phyloP scores from a whole-genome alignment of 2,797 vertebrate genomes.

The Apogon talboti region DNA sequence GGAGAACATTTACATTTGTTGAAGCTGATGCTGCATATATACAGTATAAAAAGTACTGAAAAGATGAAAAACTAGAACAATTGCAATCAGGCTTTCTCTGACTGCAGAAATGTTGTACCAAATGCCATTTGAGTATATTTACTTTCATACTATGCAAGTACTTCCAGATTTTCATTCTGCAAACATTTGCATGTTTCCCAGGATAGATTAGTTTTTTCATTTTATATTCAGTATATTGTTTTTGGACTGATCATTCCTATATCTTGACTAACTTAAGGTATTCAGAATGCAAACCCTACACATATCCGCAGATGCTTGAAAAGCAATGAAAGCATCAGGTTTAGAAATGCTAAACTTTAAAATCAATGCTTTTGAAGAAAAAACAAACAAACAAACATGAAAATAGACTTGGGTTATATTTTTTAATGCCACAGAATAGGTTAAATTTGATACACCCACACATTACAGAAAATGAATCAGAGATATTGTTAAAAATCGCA shows the following conservation, averaged over 20 bases:
- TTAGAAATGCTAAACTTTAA: background rate
- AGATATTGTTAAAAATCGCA: conserved; percentile 1
- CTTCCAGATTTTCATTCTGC: background rate
- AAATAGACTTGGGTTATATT: background rate
- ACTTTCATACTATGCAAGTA: no score
- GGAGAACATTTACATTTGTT: no score
- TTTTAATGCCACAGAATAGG: background rate
- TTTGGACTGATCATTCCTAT: no score
- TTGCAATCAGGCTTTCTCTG: conserved; percentile 4
- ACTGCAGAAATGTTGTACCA: background rate
- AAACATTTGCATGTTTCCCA: no score
- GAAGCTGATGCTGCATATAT: background rate
- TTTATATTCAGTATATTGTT: no score
- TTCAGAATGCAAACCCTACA: background rate
- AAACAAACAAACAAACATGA: background rate
- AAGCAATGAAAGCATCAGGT: no score
- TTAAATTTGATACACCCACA: background rate
- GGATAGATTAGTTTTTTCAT: no score
- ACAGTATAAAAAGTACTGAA: background rate
- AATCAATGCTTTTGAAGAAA: background rate
- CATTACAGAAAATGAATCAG: conserved; percentile 17
- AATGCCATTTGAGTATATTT: no score
- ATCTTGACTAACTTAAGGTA: background rate
- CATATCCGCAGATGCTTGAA: no score
- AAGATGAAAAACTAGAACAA: background rate